Evolutionary conservation across 2,888 invertebrate species (phyloP).

Genomic region (Cotesia congregata): DNA sequence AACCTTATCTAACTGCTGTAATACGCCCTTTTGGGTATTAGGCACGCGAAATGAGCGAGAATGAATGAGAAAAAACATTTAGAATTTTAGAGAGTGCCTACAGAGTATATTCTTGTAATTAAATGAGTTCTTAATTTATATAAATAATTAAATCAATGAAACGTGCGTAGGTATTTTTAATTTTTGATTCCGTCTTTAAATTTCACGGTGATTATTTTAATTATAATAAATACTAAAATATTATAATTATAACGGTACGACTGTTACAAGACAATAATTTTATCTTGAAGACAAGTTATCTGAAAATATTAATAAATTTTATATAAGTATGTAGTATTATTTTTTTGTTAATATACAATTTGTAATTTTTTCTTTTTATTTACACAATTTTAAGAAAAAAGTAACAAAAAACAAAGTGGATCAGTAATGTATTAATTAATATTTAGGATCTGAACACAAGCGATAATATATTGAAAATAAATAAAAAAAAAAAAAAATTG

Average conservation of each 20-base stretch:
- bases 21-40: too few species aligned
- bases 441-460: slow-evolving; percentile 11
- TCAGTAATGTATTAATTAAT: not conserved
- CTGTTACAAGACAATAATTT: not conserved
- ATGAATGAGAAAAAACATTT: not conserved
- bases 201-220: not conserved
- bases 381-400: not conserved
- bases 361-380: not conserved
- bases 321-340: not conserved
- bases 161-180: not conserved
- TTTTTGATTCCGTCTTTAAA: not conserved
- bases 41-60: not conserved
- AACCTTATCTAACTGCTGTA: too few species aligned
- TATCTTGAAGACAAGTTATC: not conserved
- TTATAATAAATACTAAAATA: not conserved
- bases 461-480: slow-evolving; percentile 7
- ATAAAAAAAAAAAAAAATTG: not conserved
- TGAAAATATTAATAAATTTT: not conserved
- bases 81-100: not conserved
- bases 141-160: not conserved
- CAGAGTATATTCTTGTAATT: not conserved
- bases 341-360: not conserved
- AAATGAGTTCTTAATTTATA: not conserved
- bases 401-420: not conserved
- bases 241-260: not conserved